These are phyloP conservation scores for Trinectes maculatus DNA, from an alignment of 2,113 vertebrate species.

Conservation along the genomic window DNA sequence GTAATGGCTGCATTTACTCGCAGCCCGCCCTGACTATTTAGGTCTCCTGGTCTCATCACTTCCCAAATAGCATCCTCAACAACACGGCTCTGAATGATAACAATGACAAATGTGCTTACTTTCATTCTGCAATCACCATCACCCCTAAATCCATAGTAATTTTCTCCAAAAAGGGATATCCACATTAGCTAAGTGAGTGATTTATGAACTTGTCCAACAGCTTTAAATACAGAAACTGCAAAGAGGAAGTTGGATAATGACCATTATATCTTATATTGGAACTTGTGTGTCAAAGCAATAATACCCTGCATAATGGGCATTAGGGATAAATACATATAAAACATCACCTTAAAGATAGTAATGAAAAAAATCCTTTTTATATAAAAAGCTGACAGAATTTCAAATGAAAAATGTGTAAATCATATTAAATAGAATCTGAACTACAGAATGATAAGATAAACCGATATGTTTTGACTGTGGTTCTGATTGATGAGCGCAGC, in stretches of 20 bases:
- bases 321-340: slow-evolving; percentile 12
- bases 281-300: slow-evolving; percentile 20
- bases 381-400: no score
- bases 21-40: slow-evolving; percentile 33
- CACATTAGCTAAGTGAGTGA: slow-evolving; percentile 73
- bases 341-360: neutral
- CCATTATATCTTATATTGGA: slow-evolving; percentile 34
- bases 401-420: no score
- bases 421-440: neutral
- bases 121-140: slow-evolving; percentile 70
- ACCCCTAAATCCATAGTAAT: slow-evolving; percentile 77
- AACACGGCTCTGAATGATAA: slow-evolving; percentile 67
- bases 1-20: slow-evolving; percentile 45
- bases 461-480: neutral
- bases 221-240: slow-evolving; percentile 64
- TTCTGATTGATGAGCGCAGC: neutral
- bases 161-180: slow-evolving; percentile 74
- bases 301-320: slow-evolving; percentile 2
- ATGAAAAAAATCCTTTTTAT: neutral
- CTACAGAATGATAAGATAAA: neutral
- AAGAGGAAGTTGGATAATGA: slow-evolving; percentile 41
- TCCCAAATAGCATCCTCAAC: slow-evolving; percentile 58
- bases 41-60: slow-evolving; percentile 55
- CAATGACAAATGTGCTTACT: slow-evolving; percentile 78
- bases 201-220: slow-evolving; percentile 74